phyloP scores from a whole-genome alignment of 2,888 invertebrate genomes.

The Trichogramma evanescens region DNA sequence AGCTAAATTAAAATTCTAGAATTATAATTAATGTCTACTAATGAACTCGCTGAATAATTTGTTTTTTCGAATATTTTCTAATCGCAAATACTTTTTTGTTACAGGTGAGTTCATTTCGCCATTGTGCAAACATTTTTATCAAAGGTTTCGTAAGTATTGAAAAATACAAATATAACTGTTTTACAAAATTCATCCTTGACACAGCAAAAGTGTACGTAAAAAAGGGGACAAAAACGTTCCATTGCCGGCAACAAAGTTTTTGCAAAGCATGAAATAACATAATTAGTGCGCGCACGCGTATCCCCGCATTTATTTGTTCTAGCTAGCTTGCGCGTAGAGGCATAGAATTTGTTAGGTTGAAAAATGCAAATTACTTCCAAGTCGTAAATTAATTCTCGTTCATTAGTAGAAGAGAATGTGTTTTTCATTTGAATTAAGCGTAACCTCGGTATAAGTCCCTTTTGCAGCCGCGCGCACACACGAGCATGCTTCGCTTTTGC shows the following conservation, averaged over 20 bases:
- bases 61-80: neutral
- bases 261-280: neutral
- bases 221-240: neutral
- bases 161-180: neutral
- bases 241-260: neutral
- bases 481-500: too few species aligned
- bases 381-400: too few species aligned
- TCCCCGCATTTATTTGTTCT: neutral
- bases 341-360: neutral
- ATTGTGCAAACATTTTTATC: neutral
- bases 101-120: neutral
- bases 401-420: neutral
- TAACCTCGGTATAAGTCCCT: slow-evolving; percentile 4
- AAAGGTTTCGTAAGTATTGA: neutral
- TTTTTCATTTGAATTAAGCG: slow-evolving; percentile 1
- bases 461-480: neutral
- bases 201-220: neutral
- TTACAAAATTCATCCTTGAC: neutral
- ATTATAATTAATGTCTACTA: too few species aligned
- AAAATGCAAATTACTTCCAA: neutral
- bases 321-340: neutral
- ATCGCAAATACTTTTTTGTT: neutral
- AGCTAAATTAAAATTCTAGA: too few species aligned
- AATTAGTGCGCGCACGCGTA: neutral
- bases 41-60: too few species aligned